Conservation (phyloP, 2,797 vertebrate genomes). For the Rhabdophis nuchalis region DNA sequence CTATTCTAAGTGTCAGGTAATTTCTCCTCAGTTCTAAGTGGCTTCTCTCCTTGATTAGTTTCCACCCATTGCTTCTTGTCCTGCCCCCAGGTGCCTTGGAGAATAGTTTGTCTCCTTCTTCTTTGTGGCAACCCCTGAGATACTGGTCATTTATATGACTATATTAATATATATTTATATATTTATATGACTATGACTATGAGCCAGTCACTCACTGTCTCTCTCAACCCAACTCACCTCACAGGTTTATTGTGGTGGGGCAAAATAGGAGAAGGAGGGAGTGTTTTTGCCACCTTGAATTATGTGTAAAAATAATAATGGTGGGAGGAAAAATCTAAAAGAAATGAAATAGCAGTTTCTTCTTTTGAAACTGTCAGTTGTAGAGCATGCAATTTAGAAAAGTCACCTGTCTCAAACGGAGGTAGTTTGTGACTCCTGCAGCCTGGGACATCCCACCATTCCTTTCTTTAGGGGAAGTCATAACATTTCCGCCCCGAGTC, state of each 20-base stretch:
- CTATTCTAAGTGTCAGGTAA: too few species aligned
- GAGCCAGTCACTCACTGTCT: not conserved
- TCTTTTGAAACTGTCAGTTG: not conserved
- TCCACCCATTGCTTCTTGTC: too few species aligned
- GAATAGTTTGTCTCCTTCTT: too few species aligned
- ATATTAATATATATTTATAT: too few species aligned
- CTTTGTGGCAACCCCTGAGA: too few species aligned
- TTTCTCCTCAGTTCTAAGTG: too few species aligned
- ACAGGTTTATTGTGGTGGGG: not conserved
- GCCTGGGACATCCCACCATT: not conserved
- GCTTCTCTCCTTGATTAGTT: too few species aligned
- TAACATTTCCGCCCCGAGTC: too few species aligned
- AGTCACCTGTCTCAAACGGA: not conserved
- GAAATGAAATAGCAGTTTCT: too few species aligned
- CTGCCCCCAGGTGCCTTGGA: too few species aligned
- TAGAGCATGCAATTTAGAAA: not conserved
- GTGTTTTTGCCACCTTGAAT: not conserved
- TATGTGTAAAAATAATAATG: not conserved
- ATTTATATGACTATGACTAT: too few species aligned
- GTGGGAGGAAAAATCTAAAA: not conserved
- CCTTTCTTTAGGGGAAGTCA: not conserved
- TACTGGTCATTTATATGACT: too few species aligned
- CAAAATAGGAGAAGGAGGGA: not conserved
- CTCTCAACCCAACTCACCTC: not conserved
- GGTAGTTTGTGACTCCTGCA: not conserved